Evolutionary conservation across 2,113 vertebrate species (phyloP), one percentile per base, ranked within the genome.

Genomic region (Lepisosteus oculatus): DNA sequence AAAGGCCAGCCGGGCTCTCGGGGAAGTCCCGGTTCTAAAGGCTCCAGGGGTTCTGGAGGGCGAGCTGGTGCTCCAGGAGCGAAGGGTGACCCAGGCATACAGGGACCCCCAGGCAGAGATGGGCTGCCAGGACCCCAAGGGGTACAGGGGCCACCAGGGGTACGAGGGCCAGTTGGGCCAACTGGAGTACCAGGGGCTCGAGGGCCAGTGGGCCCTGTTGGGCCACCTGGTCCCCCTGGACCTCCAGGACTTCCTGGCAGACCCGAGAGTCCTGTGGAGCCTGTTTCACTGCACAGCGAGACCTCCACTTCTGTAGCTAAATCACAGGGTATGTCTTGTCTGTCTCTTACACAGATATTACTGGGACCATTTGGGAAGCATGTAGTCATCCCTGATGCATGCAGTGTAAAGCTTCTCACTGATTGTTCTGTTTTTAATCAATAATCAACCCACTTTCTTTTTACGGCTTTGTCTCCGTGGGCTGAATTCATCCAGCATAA

Each of bases 21-120:
- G 79, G 97, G 97, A 76, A 91, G 81, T 0, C 91, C 94, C 2
- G 97, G 97, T 12, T 87, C 93, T 47, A 99, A 97, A 86, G 97
- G 96, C 68, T 92, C 94, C 67, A 90, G 94, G 43, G 97, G 97
- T n/a, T 97, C 97, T 59, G 93, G 95, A 0, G 97, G 96, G 64
- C 93, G 95, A 83, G 93, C 94, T 0, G 97, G 97, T 69, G 86
- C 92, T 6, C 86, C 94, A 56, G 97, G 97, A 29, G 76, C 90
- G 61, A 98, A 86, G 13, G 96, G 97, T 76, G 95, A 95, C 55
- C 93, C 94, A 5, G 97, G 96, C 1, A 84, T 86, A 29, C 86
- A 91, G 0, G 96, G 95, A 43, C 88, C 93, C 6, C 91, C 92
- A 43, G 97, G 97, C 77, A 93, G 93, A 84, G 94, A 94, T 0